Percentiles rank a stretch among this genome's conserved stretches.
Evolutionary conservation across 2,888 invertebrate genomes (phyloP).

Genomic region (Xylota sylvarum): DNA sequence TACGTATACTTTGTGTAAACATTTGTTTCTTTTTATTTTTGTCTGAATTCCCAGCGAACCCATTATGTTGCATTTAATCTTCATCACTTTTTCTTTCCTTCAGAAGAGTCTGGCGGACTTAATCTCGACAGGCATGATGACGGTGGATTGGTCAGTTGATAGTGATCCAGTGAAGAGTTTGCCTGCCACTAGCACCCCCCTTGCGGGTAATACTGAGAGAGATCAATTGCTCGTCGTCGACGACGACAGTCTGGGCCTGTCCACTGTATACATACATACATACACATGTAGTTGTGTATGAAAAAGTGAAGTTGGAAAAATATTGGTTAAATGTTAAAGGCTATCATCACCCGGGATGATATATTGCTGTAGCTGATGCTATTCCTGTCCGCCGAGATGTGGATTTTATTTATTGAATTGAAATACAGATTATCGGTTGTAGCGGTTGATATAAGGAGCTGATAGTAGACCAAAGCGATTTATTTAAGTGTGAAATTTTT

Average conservation of each 20-base stretch:
- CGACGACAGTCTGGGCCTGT: conserved; percentile 20
- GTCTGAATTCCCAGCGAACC: conserved; percentile 57
- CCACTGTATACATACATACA: no score
- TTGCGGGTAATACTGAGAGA: background rate
- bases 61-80: conserved; percentile 75
- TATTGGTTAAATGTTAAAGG: conserved; percentile 76
- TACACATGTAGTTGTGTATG: conserved; percentile 28
- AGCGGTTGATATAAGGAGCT: conserved; percentile 42
- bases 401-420: conserved; percentile 74
- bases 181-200: background rate
- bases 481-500: conserved; percentile 59
- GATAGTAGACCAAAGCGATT: conserved; percentile 49
- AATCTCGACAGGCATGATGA: conserved; percentile 60
- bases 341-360: conserved; percentile 73
- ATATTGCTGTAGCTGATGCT: conserved; percentile 66
- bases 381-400: conserved; percentile 58
- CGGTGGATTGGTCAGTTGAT: conserved; percentile 69
- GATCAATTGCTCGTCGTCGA: conserved; percentile 34
- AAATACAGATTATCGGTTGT: conserved; percentile 52
- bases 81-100: conserved; percentile 73
- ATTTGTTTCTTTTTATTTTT: conserved; percentile 28
- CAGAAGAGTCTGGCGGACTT: conserved; percentile 34
- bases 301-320: conserved; percentile 66
- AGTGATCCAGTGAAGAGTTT: conserved; percentile 57
- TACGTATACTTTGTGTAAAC: conserved; percentile 40